A percentile compares a stretch with the other conserved stretches of the same genome.
These are phyloP conservation scores for Amphibalanus amphitrite DNA, from an alignment of 1,140 invertebrate genomes.

Conservation along the genomic window DNA sequence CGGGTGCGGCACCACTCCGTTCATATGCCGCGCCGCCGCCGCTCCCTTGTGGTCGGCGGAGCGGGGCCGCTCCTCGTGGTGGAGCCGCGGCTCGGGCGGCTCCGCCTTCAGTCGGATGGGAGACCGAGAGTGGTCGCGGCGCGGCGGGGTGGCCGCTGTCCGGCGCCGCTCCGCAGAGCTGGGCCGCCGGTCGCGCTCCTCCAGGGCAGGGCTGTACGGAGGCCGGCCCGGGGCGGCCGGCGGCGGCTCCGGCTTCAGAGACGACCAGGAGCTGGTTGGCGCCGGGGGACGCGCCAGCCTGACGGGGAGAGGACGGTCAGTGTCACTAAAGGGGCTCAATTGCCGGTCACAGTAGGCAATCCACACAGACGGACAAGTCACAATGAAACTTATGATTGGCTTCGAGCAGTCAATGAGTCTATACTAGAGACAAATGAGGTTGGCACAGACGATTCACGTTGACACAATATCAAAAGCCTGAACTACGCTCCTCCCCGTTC, in stretches of 20 bases:
- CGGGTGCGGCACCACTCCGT: background rate
- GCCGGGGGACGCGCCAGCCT: no score
- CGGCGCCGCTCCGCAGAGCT: background rate
- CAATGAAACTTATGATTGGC: no score
- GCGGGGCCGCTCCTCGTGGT: background rate
- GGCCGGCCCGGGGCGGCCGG: no score
- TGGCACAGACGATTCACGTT: no score
- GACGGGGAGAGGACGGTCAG: no score
- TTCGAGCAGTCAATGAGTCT: no score
- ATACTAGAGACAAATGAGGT: no score
- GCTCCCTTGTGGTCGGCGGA: background rate
- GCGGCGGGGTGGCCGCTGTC: background rate
- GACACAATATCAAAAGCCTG: no score
- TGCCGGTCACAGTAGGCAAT: no score
- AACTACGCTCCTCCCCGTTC: no score
- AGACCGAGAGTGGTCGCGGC: background rate
- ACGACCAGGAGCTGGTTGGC: background rate
- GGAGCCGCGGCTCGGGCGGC: background rate
- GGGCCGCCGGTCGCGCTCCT: background rate
- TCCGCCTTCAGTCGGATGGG: background rate
- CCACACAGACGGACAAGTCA: no score
- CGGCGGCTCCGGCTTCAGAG: background rate
- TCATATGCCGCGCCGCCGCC: background rate
- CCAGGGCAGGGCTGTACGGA: background rate
- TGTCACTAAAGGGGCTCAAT: no score